Conservation (phyloP, 2,797 vertebrate genomes). For the Oreochromis mossambicus region DNA sequence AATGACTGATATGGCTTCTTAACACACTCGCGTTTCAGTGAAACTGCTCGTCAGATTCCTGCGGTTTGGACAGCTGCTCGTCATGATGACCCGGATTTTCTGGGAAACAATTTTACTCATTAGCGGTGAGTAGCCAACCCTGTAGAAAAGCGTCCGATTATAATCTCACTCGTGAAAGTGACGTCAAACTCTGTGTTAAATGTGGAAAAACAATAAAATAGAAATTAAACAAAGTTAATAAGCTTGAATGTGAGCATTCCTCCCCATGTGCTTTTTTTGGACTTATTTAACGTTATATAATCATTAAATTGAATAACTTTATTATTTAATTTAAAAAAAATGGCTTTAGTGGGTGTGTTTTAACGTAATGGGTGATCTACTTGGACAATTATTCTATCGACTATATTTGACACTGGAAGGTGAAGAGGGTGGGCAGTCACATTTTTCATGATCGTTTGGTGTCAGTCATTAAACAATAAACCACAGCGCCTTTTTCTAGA, state of each 20-base stretch:
- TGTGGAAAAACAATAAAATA: background rate
- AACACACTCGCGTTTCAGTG: constrained; percentile 15
- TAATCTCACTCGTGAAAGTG: background rate
- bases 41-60: background rate
- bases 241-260: background rate
- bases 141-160: background rate
- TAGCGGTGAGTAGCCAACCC: constrained; percentile 58
- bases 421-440: background rate
- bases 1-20: constrained; percentile 31
- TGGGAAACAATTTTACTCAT: constrained; percentile 73
- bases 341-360: background rate
- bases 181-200: background rate
- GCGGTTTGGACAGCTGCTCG: background rate
- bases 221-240: background rate
- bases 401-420: background rate
- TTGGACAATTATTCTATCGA: background rate
- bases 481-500: background rate
- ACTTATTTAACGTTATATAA: background rate
- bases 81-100: constrained; percentile 69
- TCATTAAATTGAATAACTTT: background rate
- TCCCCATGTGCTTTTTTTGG: background rate
- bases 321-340: background rate
- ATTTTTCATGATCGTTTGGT: background rate
- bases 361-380: background rate
- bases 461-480: background rate